Evolutionary conservation across 2,113 vertebrate genomes (phyloP).

Genomic region (Thryonomys swinderianus): DNA sequence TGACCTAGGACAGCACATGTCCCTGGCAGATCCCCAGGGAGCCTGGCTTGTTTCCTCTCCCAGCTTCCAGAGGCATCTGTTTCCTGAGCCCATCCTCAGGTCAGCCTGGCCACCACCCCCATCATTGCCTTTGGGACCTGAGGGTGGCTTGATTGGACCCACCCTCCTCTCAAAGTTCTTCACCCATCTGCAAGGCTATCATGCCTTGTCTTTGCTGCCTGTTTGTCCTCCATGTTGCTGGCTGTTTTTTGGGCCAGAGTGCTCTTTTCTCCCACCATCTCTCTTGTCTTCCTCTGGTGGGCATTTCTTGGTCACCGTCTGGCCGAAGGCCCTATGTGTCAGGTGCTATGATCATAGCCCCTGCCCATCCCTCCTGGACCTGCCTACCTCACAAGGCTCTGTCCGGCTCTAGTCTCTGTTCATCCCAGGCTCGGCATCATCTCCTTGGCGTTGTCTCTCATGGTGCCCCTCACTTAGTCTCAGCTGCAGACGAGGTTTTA

Average conservation of each 20-base stretch:
- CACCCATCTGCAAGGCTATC: background rate
- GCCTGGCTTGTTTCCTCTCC: background rate
- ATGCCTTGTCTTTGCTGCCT: background rate
- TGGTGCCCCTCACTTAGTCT: background rate
- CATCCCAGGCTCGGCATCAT: background rate
- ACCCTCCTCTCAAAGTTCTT: too few relatives aligned
- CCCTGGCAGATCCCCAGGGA: background rate
- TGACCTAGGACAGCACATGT: background rate
- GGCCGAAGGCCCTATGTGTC: background rate
- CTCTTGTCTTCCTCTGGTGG: background rate
- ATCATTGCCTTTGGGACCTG: too few relatives aligned
- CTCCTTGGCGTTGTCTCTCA: too few relatives aligned
- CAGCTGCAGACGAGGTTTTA: background rate
- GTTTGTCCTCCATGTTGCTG: background rate
- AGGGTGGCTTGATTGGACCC: background rate
- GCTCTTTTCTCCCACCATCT: background rate
- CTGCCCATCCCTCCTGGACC: background rate
- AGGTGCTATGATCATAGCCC: accelerated
- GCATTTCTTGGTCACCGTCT: background rate
- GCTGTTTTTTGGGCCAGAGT: background rate
- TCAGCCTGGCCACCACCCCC: background rate
- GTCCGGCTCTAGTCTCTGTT: background rate
- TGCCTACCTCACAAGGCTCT: background rate
- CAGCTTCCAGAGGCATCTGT: background rate
- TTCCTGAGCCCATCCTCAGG: background rate